Evolutionary conservation across 92 coral and sea anemone species (phyloP), one percentile per base, ranked within the genome.

Genomic region (Palythoa heliodiscus): DNA sequence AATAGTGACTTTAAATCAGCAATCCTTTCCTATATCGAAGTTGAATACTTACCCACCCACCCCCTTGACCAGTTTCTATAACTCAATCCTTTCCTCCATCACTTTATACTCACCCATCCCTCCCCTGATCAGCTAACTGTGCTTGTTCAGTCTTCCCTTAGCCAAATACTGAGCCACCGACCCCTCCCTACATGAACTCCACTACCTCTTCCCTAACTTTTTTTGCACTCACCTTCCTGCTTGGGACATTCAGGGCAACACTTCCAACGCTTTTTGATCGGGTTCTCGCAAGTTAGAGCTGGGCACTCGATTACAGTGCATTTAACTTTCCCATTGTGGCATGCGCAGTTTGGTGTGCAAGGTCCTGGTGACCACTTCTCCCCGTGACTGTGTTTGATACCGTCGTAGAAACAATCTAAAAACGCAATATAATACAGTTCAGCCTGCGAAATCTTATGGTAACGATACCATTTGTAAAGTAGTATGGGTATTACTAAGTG

Each of bases 301-400:
- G 99, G 99, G 83, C 99, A 97, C 86, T 97, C 98, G 50, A 97
- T 97, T 64, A 97, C 94, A 7, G 99, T 97, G 82, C 99, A 97
- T 91, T 90, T 96, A 78, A 97, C 92, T 75, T 97, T 94, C 35
- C 99, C 99, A 86, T 94, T 87, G 81, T 97, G 91, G 55, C 99
- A 97, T 35, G 89, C 91, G 89, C 99, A 97, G 82, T 93, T 92
- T 17, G 99, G 99, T 20, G 99, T 94, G 76, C 99, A 97, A 76
- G 99, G 98, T 43, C 99, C 99, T 88, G 99, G 99, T 29, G 99
- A 97, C 99, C 99, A 97, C 52, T 95, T 90, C 54, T 95, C 98
- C 11, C 95, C 96, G 77, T 97, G 98, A 70, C 86, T 92, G 77
- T 97, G 99, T 64, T 83, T 80, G 35, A 97, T 88, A 23, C 99